Conservation (phyloP, 2,113 vertebrate genomes). For the Otis tarda region DNA sequence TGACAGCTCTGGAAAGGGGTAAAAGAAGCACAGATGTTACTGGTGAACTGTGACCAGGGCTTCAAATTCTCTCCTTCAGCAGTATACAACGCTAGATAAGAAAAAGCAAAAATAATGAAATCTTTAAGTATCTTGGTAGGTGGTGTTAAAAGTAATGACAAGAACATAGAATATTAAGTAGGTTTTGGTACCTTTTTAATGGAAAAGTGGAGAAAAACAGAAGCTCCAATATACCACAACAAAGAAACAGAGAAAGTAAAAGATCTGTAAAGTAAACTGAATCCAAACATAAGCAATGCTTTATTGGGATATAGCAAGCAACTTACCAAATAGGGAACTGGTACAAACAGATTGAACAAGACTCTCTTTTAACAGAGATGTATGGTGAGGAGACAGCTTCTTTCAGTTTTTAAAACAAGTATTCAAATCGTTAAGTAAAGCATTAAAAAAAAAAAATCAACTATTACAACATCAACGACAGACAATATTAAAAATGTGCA, state of each 20-base stretch:
- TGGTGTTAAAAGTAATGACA: constrained; percentile 14
- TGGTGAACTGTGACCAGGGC: background rate
- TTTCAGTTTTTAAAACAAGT: constrained; percentile 72
- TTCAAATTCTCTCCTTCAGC: background rate
- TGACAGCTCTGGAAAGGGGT: background rate
- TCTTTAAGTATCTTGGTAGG: background rate
- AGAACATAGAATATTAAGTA: background rate
- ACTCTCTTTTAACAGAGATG: constrained; percentile 80
- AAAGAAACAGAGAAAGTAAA: constrained; percentile 18
- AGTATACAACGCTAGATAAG: background rate
- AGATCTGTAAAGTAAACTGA: constrained; percentile 8
- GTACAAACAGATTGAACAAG: constrained; percentile 69
- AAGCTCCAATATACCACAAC: background rate
- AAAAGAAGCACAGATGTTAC: background rate
- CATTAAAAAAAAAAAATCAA: constrained; percentile 43
- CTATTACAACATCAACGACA: constrained; percentile 69
- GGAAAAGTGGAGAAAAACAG: background rate
- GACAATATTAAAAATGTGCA: constrained; percentile 73
- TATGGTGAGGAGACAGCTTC: constrained; percentile 59
- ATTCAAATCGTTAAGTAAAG: constrained; percentile 59
- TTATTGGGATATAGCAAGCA: constrained; percentile 75
- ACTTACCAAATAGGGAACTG: constrained; percentile 67
- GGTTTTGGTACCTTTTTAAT: constrained; percentile 29
- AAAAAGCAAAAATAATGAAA: background rate
- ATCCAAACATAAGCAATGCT: constrained; percentile 67